Evolutionary conservation across 2,797 vertebrate species (phyloP).

Genomic region (Gallinago nigripennis): DNA sequence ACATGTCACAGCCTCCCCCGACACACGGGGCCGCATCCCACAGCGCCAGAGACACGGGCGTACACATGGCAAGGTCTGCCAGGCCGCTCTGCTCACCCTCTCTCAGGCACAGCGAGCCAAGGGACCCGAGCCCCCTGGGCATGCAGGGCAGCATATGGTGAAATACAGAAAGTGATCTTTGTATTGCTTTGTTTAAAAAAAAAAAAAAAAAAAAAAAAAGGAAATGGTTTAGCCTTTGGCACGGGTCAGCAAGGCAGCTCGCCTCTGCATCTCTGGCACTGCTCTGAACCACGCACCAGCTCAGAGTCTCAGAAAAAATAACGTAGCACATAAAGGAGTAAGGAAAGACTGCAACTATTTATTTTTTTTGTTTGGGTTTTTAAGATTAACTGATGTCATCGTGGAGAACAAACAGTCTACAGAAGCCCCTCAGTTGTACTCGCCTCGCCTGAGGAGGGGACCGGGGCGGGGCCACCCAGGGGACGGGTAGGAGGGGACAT

Average conservation of each 20-base stretch:
- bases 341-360: not conserved
- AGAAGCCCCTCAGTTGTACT: not conserved
- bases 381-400: not conserved
- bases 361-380: not conserved
- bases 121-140: not conserved
- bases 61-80: rapidly evolving
- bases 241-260: not conserved
- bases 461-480: rapidly evolving
- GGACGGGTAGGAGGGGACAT: too few species aligned
- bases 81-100: not conserved
- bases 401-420: not conserved
- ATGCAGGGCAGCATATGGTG: rapidly evolving
- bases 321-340: not conserved
- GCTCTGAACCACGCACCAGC: not conserved
- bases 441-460: not conserved
- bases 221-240: not conserved
- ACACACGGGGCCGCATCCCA: rapidly evolving
- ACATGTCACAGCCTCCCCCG: rapidly evolving
- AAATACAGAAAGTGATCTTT: not conserved
- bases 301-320: not conserved
- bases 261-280: not conserved
- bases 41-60: rapidly evolving
- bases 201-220: too few species aligned
- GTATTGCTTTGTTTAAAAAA: not conserved
- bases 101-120: rapidly evolving